Evolutionary conservation across 2,888 invertebrate genomes (phyloP).

Genomic region (Crossocerus cetratus): DNA sequence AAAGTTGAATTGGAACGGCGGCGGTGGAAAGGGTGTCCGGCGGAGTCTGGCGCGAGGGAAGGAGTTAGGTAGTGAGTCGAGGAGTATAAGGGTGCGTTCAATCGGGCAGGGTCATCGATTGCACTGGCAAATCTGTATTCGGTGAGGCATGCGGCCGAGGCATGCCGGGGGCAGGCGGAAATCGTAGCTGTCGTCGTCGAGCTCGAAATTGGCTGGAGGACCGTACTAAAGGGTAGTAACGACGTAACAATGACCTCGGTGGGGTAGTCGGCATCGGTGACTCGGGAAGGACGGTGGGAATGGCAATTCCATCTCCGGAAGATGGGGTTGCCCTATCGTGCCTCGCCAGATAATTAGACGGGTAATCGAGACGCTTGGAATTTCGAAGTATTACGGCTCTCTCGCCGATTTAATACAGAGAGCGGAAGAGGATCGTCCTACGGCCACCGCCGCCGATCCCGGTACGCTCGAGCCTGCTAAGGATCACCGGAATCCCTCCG

Average conservation of each 20-base stretch:
- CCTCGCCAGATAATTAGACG: constrained; percentile 73
- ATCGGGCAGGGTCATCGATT: constrained; percentile 37
- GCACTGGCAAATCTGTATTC: constrained; percentile 45
- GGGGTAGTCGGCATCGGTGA: constrained; percentile 60
- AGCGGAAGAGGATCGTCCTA: too few species aligned
- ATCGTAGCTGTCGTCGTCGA: constrained; percentile 49
- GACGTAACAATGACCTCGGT: constrained; percentile 74
- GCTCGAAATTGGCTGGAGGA: constrained; percentile 59
- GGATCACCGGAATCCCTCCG: constrained; percentile 12
- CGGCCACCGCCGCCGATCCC: too few species aligned
- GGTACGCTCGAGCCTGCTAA: too few species aligned
- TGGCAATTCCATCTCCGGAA: constrained; percentile 67
- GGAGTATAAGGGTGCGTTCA: constrained; percentile 5
- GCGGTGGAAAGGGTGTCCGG: too few species aligned
- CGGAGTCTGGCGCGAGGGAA: too few species aligned
- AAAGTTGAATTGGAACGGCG: too few species aligned
- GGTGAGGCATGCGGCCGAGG: constrained; percentile 27
- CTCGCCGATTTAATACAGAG: constrained; percentile 51
- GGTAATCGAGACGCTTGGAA: constrained; percentile 69
- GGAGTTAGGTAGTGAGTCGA: too few species aligned
- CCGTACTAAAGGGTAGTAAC: constrained; percentile 72
- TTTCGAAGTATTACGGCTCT: constrained; percentile 52
- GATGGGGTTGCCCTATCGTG: constrained; percentile 67
- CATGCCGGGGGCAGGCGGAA: constrained; percentile 42
- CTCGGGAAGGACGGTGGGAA: constrained; percentile 60